Conservation (phyloP, 2,888 invertebrate genomes). For the Strigamia crassipes region DNA sequence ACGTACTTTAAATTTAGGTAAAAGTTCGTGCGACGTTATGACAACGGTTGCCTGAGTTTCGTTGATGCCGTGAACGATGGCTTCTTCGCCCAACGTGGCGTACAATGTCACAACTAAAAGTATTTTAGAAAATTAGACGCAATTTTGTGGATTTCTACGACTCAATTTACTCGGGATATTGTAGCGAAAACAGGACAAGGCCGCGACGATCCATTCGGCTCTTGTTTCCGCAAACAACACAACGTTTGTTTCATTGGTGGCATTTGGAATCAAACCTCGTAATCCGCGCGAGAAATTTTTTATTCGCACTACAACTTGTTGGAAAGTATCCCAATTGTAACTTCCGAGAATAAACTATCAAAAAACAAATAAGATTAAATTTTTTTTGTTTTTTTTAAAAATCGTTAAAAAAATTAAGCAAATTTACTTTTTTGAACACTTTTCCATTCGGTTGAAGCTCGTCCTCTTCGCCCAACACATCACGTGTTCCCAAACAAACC, state of each 20-base stretch:
- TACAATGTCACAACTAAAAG: conserved; percentile 82
- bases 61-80: conserved; percentile 93
- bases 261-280: conserved; percentile 72
- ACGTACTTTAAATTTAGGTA: conserved; percentile 76
- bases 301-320: conserved; percentile 76
- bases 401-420: not conserved
- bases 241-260: conserved; percentile 70
- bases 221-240: conserved; percentile 97
- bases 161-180: conserved; percentile 73
- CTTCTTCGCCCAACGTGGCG: conserved; percentile 95
- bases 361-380: conserved; percentile 7
- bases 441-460: conserved; percentile 92
- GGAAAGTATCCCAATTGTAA: conserved; percentile 86
- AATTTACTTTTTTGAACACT: conserved; percentile 85
- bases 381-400: too few relatives aligned
- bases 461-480: conserved; percentile 89
- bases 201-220: conserved; percentile 96
- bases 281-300: conserved; percentile 82
- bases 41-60: conserved; percentile 94
- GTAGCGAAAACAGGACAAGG: conserved; percentile 93
- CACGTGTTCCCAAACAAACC: conserved; percentile 84
- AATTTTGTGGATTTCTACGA: too few relatives aligned
- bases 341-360: conserved; percentile 66
- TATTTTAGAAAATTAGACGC: too few relatives aligned
- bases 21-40: conserved; percentile 87